phyloP scores from a whole-genome alignment of 2,888 invertebrate species.

The Ramazzottius varieornatus region DNA sequence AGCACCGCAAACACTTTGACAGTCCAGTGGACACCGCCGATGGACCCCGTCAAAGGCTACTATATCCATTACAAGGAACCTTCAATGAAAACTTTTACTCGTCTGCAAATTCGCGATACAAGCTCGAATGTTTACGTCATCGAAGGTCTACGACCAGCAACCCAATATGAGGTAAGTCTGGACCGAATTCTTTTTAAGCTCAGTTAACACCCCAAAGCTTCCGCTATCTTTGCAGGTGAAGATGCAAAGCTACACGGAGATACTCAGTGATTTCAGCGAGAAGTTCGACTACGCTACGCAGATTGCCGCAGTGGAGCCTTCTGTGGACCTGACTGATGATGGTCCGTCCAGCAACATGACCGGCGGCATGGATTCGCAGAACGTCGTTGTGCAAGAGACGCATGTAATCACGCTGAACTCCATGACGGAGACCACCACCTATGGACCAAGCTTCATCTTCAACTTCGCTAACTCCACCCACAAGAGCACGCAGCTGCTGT shows the following conservation, averaged over 20 bases:
- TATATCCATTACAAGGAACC: background rate
- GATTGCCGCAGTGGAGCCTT: background rate
- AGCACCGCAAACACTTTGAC: background rate
- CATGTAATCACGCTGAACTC: background rate
- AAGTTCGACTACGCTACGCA: constrained; percentile 25
- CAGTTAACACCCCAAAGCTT: too few species aligned
- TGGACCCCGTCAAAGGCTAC: background rate
- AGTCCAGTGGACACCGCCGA: background rate
- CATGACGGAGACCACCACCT: background rate
- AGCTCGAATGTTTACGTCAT: background rate
- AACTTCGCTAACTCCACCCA: background rate
- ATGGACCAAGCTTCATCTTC: too few species aligned
- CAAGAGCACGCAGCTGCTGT: background rate
- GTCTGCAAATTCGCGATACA: background rate
- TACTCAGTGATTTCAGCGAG: constrained; percentile 55
- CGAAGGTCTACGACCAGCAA: background rate
- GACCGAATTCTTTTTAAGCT: too few species aligned
- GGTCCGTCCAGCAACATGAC: background rate
- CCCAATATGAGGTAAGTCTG: background rate
- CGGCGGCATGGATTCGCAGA: background rate
- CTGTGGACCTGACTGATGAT: background rate
- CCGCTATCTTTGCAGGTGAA: constrained; percentile 37
- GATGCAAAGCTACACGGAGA: constrained; percentile 59
- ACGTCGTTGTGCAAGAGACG: background rate
- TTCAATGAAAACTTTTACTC: background rate